These are phyloP conservation scores for Eubucco bourcierii DNA, from an alignment of 2,113 vertebrate species.

Conservation along the genomic window DNA sequence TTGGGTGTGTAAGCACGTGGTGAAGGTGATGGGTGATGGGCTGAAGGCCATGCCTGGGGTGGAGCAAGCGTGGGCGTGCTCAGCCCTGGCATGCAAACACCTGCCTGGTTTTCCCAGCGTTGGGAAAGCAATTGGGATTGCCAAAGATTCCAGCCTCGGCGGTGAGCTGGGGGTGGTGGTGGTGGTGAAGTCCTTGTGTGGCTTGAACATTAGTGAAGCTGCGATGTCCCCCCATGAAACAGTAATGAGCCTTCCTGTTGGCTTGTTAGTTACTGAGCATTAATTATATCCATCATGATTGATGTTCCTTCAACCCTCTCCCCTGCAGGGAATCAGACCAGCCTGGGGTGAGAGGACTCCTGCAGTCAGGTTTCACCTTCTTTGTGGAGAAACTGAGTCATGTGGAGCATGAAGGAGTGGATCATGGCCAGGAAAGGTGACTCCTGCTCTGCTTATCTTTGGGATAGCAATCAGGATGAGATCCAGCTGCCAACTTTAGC, in stretches of 20 bases:
- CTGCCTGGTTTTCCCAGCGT: not conserved
- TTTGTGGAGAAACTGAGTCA: constrained; percentile 1
- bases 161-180: not conserved
- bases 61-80: not conserved
- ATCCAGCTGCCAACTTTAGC: not conserved
- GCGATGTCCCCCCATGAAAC: not conserved
- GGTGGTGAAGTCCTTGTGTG: fast-evolving
- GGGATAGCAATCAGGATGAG: not conserved
- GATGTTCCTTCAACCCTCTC: not conserved
- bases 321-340: fast-evolving
- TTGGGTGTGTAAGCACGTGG: not conserved
- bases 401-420: fast-evolving
- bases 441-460: not conserved
- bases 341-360: not conserved
- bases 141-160: not conserved
- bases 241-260: not conserved
- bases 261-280: not conserved
- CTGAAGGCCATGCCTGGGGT: not conserved
- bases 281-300: not conserved
- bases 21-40: fast-evolving
- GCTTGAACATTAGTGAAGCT: fast-evolving
- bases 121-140: not conserved
- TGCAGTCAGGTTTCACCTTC: not conserved
- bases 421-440: fast-evolving
- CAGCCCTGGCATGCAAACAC: not conserved